phyloP scores from a whole-genome alignment of 2,797 vertebrate species.

The Oreortyx pictus region DNA sequence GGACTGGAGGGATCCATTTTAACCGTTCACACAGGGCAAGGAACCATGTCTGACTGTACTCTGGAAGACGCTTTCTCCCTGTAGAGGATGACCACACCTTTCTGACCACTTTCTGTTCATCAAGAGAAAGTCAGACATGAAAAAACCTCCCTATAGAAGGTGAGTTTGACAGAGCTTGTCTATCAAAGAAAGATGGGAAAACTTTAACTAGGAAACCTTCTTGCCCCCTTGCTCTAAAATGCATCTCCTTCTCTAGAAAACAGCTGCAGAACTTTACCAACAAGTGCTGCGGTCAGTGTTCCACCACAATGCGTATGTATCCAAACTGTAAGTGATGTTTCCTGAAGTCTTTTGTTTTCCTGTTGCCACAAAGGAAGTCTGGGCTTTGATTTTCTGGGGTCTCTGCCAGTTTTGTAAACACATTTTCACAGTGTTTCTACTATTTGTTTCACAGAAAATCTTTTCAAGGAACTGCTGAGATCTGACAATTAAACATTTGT shows the following conservation, averaged over 20 bases:
- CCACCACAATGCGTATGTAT: neutral
- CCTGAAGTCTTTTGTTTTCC: neutral
- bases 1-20: neutral
- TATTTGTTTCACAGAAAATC: neutral
- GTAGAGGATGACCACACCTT: neutral
- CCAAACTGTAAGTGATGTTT: neutral
- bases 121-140: neutral
- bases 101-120: neutral
- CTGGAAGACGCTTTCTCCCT: neutral
- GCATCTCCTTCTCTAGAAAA: neutral
- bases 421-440: neutral
- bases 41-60: neutral
- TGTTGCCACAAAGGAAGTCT: neutral
- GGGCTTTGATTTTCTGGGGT: neutral
- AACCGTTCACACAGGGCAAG: neutral
- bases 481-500: neutral
- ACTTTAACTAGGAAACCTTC: neutral
- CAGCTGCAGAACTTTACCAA: neutral
- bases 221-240: neutral
- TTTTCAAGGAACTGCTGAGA: neutral
- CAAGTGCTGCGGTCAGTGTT: neutral
- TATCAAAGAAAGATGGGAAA: neutral
- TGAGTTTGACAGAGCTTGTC: neutral
- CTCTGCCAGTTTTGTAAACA: neutral
- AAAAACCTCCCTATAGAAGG: neutral